Percentiles rank a stretch among this genome's conserved stretches.
phyloP scores from a whole-genome alignment of 2,888 invertebrate species.

The Morpho deidamia region DNA sequence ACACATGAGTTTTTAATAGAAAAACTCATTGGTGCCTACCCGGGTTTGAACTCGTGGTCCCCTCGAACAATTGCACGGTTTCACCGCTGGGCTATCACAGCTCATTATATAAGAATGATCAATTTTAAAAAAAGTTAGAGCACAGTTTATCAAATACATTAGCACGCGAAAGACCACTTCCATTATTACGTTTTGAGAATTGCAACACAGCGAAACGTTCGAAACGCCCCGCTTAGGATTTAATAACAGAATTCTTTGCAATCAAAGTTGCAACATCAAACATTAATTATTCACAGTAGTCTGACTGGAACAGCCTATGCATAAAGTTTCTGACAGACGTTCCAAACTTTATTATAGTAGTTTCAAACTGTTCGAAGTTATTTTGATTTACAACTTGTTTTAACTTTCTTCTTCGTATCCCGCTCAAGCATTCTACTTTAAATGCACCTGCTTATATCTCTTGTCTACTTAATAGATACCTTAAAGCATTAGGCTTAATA shows the following conservation, averaged over 20 bases:
- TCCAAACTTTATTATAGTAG: neutral
- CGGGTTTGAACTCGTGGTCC: no score
- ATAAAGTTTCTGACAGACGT: conserved; percentile 6
- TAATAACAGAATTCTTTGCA: conserved; percentile 10
- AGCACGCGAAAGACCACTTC: neutral
- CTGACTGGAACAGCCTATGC: neutral
- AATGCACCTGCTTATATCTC: no score
- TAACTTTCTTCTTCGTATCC: neutral
- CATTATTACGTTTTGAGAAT: neutral
- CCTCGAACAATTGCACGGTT: no score
- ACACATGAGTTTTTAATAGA: no score
- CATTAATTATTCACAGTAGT: conserved; percentile 7
- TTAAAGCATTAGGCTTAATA: no score
- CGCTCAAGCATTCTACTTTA: no score
- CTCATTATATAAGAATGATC: no score
- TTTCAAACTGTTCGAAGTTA: neutral
- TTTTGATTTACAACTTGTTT: neutral
- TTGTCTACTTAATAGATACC: no score
- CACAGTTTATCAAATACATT: neutral
- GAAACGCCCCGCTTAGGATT: neutral
- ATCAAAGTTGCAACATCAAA: conserved; percentile 8
- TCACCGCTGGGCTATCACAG: no score
- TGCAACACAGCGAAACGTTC: neutral
- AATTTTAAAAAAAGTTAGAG: no score
- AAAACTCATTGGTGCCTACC: no score